Percentiles rank a stretch among this genome's conserved stretches.
phyloP scores from a whole-genome alignment of 1,140 invertebrate genomes.

The Fopius arisanus region DNA sequence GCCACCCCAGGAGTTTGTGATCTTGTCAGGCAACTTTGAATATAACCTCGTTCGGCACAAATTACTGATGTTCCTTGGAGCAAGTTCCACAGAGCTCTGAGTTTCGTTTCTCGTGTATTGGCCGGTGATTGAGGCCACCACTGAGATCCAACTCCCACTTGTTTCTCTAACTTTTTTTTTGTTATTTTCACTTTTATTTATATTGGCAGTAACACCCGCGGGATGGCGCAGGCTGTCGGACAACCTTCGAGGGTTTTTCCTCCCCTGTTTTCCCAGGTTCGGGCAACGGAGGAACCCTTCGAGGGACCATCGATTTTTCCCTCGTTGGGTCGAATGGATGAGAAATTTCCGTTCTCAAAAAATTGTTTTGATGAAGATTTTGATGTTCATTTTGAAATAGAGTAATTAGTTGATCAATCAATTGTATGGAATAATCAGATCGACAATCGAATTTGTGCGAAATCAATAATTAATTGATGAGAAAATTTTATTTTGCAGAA shows the following conservation, averaged over 20 bases:
- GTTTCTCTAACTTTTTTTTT: background rate
- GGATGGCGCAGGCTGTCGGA: conserved; percentile 2
- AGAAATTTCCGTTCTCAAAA: too few relatives aligned
- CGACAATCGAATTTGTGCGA: too few relatives aligned
- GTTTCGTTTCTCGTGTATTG: conserved; percentile 5
- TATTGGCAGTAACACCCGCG: background rate
- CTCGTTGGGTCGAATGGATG: too few relatives aligned
- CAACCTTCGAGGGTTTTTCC: background rate
- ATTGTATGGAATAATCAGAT: too few relatives aligned
- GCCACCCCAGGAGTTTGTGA: background rate
- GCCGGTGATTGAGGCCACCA: conserved; percentile 1
- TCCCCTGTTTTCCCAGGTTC: background rate
- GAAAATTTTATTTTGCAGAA: too few relatives aligned
- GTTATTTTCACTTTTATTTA: conserved; percentile 1
- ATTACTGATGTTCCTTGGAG: background rate
- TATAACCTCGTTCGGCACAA: background rate
- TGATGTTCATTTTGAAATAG: too few relatives aligned
- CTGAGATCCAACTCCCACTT: background rate
- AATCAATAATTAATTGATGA: too few relatives aligned
- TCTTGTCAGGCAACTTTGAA: background rate
- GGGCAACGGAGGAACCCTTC: background rate
- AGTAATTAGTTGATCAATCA: too few relatives aligned
- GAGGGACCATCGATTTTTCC: too few relatives aligned
- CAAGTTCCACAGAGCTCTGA: background rate
- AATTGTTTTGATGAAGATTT: too few relatives aligned